Base-by-base conservation (phyloP, 1,140 invertebrate genomes). In the Zaprionus gabonicus region DNA sequence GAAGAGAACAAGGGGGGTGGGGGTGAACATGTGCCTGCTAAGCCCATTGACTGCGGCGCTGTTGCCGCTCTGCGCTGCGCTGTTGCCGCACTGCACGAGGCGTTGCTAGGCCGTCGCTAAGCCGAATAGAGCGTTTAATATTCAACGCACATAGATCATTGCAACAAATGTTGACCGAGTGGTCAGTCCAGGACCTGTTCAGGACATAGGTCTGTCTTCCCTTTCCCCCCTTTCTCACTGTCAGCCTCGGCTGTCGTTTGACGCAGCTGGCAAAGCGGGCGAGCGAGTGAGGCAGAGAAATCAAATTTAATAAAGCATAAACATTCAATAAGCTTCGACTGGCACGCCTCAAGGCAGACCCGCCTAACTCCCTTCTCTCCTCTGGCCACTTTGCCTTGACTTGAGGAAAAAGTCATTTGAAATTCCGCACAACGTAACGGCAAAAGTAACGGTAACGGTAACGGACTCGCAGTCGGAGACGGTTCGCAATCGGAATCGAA, bases 111-210 rank as follows among this genome's bases (percentile, higher is more conserved):
- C 38, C 55, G 65, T 31, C 17, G 58, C 67, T 66, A 71, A 69
- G 78, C 57, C 56, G 44, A 27, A 60, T 20, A 55, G 49, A 69
- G 53, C 83, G 75, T 85, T 91, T 91, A 91, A 91, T 91, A 91
- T 91, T 91, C 88, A 83, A 58, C 84, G 76, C 88, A 91, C 88
- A 91, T 91, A 91, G 91, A 91, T 91, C 88, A 91, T 91, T 88
- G 81, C 81, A 83, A 84, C 81, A 88, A 91, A 91, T 91, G 86
- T 83, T 91, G 77, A 75, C 80, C 80, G 41, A 46, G n/a, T 49
- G 70, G 53, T 71, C 28, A 56, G 28, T 36, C 60, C 51, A 36
- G 13, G 13, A 38, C 27, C 64, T 20, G 60, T 20, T 27, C n/a
- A 46, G 41, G 41, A 46, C 41, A 17, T 17, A 46, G 46, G 81